Base-by-base conservation (phyloP, 2,888 invertebrate species). In the Caenorhabditis sp. region DNA sequence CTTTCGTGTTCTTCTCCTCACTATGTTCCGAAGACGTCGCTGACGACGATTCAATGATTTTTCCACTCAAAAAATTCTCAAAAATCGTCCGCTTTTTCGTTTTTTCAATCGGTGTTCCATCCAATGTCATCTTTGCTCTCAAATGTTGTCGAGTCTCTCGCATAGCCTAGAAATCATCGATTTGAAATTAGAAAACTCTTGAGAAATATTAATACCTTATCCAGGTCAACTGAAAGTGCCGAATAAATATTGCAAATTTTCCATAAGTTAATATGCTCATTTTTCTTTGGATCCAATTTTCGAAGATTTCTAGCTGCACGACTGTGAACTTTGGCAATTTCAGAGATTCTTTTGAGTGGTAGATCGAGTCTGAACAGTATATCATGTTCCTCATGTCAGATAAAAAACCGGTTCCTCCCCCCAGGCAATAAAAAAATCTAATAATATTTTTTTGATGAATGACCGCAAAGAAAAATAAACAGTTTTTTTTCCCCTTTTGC, bases 201-300 rank as follows among this genome's bases (percentile, higher is more conserved):
- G 38, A 14, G 38, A 38, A 38, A 38, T 5, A 14, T n/a, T 10
- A 54, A 23, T 52, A 58, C 70, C 14, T 70, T 70, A 36, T 70
- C 70, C 20, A 70, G 26, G 38, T 70, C 70, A 8, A 70, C 70
- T 0, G 70, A 62, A 7, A 60, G 54, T 12, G 59, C 66, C 10
- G 70, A 70, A 49, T 70, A 70, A 20, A 70, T 59, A 56, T 70
- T 70, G 50, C 70, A 70, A 43, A 70, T 14, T 54, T 70, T 70
- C 70, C 70, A 70, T 21, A 70, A 25, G 58, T 70, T 70, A 36
- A 70, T 26, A 17, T 66, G 66, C 20, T 70, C 70, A 54, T 70
- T 70, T 43, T 66, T 70, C 52, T 70, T 70, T 5, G 66, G 56
- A 63, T 70, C 70, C 59, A 70, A 52, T 38, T 66, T 66, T 59